Percentiles rank a stretch among this genome's conserved stretches.
Evolutionary conservation across 2,797 vertebrate species (phyloP).

Genomic region (Tachyglossus aculeatus): DNA sequence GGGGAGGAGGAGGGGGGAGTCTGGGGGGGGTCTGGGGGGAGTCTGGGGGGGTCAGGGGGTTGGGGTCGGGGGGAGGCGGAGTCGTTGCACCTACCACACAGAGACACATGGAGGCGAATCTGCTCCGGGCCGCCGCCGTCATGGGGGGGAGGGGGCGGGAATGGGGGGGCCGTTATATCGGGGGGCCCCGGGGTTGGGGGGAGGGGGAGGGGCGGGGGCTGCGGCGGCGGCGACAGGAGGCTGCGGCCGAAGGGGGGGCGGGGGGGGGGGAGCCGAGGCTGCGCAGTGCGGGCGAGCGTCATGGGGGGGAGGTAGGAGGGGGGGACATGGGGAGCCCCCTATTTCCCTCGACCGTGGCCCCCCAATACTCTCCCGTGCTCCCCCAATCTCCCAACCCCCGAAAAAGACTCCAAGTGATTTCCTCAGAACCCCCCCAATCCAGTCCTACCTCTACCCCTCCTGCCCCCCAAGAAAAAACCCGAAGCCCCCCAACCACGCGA

Average conservation of each 20-base stretch:
- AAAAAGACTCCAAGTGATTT: too few relatives aligned
- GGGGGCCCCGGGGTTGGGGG: conserved; percentile 46
- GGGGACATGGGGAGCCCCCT: conserved; percentile 45
- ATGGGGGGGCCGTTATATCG: conserved; percentile 8
- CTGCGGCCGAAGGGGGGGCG: conserved; percentile 26
- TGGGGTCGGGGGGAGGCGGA: conserved; percentile 51
- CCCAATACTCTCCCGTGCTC: too few relatives aligned
- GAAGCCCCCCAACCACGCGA: not conserved
- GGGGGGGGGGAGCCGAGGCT: conserved; percentile 18
- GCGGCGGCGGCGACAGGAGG: conserved; percentile 44
- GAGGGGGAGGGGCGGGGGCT: conserved; percentile 62
- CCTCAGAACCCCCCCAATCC: too few relatives aligned
- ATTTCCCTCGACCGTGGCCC: too few relatives aligned
- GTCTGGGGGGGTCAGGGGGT: conserved; percentile 67
- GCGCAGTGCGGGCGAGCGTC: conserved; percentile 53
- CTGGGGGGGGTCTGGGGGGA: conserved; percentile 39
- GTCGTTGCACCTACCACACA: conserved; percentile 90
- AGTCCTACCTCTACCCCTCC: not conserved
- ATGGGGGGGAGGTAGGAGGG: conserved; percentile 32
- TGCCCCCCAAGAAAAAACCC: not conserved
- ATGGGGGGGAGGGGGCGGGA: conserved; percentile 15
- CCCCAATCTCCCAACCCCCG: too few relatives aligned
- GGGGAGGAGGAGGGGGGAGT: too few relatives aligned
- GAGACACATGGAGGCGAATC: conserved; percentile 91
- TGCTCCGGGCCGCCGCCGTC: conserved; percentile 90